Evolutionary conservation across 1,140 invertebrate genomes (phyloP), one percentile per base, ranked within the genome.

Genomic region (Apis cerana): DNA sequence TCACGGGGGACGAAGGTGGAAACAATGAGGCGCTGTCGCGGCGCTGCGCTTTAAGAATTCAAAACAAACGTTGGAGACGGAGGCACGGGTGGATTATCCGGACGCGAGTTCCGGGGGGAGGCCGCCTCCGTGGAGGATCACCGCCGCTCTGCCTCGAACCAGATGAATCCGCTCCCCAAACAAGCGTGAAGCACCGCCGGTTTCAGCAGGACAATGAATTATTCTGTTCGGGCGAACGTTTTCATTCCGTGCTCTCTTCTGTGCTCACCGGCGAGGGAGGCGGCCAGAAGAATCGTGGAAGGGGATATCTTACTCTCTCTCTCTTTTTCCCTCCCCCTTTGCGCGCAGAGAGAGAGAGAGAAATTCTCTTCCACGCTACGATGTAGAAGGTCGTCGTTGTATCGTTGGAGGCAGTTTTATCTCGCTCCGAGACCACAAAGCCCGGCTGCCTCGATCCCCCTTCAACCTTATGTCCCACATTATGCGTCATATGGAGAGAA

Each of bases 201-300:
- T 84, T 88, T 89, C 69, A 83, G 85, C 85, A 85, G 88, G 81
- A 82, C 91, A 90, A 92, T 91, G 91, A 92, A 92, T 92, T 91
- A 92, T 92, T 92, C 88, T 86, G 87, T 92, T 74, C 76, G 76
- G 71, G 77, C 75, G 82, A 89, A 93, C 90, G 88, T 91, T 92
- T 92, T 92, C 90, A 93, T 92, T 91, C 21, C 89, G 88, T 74
- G 33, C 33, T 43, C 62, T 82, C 75, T 74, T 15, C 74, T 67
- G 74, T 79, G 48, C 79, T 78, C 78, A 62, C 50, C 58, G 72
- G 21, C 71, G 72, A 56, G 27, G 54, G 59, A 56, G 56, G 48
- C n/a, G 48, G 23, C 67, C n/a, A n/a, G 75, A 71, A 68, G 75
- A 84, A 83, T 64, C 72, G 78, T 69, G 84, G 85, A 85, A 68